Evolutionary conservation across 2,113 vertebrate genomes (phyloP).

Genomic region (Pteropus alecto): DNA sequence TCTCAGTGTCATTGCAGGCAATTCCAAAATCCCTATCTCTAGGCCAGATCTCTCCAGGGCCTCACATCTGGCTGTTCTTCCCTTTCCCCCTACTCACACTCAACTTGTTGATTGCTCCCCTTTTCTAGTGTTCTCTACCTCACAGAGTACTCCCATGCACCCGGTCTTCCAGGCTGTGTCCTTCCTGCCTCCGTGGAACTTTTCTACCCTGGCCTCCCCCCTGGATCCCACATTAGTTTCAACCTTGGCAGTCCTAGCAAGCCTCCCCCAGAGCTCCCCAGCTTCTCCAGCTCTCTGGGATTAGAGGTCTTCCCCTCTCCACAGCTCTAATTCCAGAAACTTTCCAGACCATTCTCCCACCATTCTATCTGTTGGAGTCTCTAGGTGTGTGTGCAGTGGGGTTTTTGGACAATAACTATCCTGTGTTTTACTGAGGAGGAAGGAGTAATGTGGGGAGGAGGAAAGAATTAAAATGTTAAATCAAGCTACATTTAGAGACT

Average conservation of each 20-base stretch:
- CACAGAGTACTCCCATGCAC: neutral
- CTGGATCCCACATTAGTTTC: neutral
- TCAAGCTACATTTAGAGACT: too few relatives aligned
- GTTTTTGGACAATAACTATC: neutral
- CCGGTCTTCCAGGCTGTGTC: neutral
- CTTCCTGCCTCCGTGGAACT: neutral
- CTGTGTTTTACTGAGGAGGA: neutral
- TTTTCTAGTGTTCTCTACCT: neutral
- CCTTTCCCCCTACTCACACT: neutral
- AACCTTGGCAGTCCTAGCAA: neutral
- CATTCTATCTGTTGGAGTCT: neutral
- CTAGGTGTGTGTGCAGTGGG: neutral
- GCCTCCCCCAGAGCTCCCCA: neutral
- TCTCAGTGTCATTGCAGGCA: neutral
- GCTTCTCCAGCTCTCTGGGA: neutral
- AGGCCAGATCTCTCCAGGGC: neutral
- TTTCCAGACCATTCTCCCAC: neutral
- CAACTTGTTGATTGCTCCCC: neutral
- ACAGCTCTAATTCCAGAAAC: neutral
- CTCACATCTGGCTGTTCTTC: neutral
- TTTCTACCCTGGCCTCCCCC: neutral
- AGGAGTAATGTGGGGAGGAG: neutral
- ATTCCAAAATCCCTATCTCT: neutral
- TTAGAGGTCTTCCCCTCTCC: neutral
- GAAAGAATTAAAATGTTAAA: too few relatives aligned